phyloP scores from a whole-genome alignment of 1,140 invertebrate genomes.

The Cherax quadricarinatus region DNA sequence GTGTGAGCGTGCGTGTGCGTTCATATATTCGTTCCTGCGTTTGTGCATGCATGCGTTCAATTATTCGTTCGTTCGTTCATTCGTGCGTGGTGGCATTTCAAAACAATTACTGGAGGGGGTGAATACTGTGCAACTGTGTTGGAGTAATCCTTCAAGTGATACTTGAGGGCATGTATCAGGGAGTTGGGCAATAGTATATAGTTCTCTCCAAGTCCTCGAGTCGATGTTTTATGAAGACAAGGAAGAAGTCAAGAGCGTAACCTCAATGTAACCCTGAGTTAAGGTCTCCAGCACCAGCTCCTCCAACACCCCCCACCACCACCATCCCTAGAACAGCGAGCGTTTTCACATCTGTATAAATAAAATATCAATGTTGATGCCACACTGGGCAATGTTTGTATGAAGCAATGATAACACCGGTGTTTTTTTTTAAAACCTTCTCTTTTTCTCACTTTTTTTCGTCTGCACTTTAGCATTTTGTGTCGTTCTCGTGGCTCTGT shows the following conservation, averaged over 20 bases:
- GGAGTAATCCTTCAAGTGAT: not conserved
- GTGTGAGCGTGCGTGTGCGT: no score
- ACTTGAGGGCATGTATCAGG: not conserved
- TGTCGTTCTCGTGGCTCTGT: conserved; percentile 24
- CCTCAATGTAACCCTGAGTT: conserved; percentile 18
- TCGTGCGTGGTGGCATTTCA: not conserved
- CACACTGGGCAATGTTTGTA: conserved; percentile 55
- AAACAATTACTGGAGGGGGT: not conserved
- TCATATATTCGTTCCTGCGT: not conserved
- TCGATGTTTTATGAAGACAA: not conserved
- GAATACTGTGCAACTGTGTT: not conserved
- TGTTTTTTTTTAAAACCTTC: conserved; percentile 20
- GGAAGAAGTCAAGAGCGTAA: not conserved
- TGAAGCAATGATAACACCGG: conserved; percentile 60
- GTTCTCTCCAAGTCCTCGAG: not conserved
- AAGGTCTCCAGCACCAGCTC: not conserved
- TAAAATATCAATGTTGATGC: conserved; percentile 68
- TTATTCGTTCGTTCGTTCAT: not conserved
- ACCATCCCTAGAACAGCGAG: conserved; percentile 19
- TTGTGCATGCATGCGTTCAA: not conserved
- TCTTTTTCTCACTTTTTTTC: conserved; percentile 8
- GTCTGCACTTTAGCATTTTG: not conserved
- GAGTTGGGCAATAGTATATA: not conserved
- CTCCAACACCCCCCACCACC: no score
- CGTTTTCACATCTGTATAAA: conserved; percentile 66